Base-by-base conservation (phyloP, 2,113 vertebrate species). In the Indicator indicator region DNA sequence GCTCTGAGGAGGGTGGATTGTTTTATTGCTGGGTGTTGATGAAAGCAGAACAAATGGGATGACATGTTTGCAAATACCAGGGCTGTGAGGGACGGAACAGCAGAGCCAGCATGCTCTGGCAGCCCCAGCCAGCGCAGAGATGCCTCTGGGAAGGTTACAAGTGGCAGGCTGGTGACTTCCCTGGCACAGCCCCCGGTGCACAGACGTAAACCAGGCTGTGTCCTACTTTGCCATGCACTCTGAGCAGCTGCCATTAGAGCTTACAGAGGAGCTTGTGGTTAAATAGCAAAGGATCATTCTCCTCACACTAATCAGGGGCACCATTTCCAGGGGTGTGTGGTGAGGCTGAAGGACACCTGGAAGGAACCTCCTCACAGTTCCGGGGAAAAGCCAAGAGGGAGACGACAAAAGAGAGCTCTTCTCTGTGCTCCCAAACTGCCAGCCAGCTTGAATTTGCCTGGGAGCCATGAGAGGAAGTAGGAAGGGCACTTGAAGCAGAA, bases 11-110 rank as follows among this genome's bases (percentile, higher is more conserved):
- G 62, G 32, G 48, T 55, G 75, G 80, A 71, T 88, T 74, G 88
- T 26, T 95, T 92, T 77, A 74, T 95, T 78, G 32, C 74, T 90
- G 44, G 80, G 21, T 71, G 63, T 81, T 89, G 87, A 93, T 89
- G 88, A 94, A 97, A 96, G 90, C 92, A 62, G 95, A 94, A 96
- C 94, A 95, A 97, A 95, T 94, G 93, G 96, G 96, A 97, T 96
- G 96, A 96, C 94, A 96, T 97, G 95, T 95, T 95, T 93, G 81
- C 85, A 89, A 95, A 96, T 94, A 96, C 93, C 93, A 92, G 75
- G 69, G 89, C 96, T 92, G 86, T 89, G 94, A 70, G 67, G 96
- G 94, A 94, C 94, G 95, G 88, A 92, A 78, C 2, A 0, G 78
- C 85, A 86, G 88, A 91, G 84, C 68, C 68, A 90, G 68, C 2